phyloP scores from a whole-genome alignment of 2,797 vertebrate genomes.

The Australoheros facetus region DNA sequence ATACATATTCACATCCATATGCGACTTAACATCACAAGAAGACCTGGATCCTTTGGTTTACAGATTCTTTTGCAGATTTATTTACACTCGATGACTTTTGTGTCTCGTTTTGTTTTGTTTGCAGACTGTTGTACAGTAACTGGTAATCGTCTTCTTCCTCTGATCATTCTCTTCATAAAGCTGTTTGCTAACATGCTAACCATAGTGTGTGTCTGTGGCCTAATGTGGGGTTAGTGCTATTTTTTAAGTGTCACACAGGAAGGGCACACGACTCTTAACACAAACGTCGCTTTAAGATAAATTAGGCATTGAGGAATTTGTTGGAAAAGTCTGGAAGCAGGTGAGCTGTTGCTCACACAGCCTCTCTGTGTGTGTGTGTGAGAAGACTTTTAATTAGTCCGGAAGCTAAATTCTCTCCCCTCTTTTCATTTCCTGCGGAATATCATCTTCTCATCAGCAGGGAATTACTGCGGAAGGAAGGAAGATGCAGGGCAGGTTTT shows the following conservation, averaged over 20 bases:
- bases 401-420: background rate
- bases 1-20: conserved; percentile 34
- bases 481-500: background rate
- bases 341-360: background rate
- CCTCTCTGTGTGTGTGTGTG: rapidly evolving
- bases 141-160: conserved; percentile 19
- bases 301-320: background rate
- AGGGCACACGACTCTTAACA: background rate
- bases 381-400: background rate
- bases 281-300: background rate
- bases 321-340: background rate
- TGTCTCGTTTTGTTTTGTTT: background rate
- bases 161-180: conserved; percentile 5
- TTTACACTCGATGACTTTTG: conserved; percentile 13
- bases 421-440: background rate
- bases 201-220: background rate
- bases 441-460: background rate
- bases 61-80: background rate
- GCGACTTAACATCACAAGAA: conserved; percentile 27
- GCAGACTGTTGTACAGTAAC: conserved; percentile 4
- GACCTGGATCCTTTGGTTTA: conserved; percentile 30
- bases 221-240: background rate
- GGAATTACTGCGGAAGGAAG: background rate
- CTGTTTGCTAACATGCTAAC: conserved; percentile 4
- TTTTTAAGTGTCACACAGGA: background rate